These are phyloP conservation scores for Andinoacara biseriatus DNA, from an alignment of 2,113 vertebrate species.

Conservation along the genomic window DNA sequence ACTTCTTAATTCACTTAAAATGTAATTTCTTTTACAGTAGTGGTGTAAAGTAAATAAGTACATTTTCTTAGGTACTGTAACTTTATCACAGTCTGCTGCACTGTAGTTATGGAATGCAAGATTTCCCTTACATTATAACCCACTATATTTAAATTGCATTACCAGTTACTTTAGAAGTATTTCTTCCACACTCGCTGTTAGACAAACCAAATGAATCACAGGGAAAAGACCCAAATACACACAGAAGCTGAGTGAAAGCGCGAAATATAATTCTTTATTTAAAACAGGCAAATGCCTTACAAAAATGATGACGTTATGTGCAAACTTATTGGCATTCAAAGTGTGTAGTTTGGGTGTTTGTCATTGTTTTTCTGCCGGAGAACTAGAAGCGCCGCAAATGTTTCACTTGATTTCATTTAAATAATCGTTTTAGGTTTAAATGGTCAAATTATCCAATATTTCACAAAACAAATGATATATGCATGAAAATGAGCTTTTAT, in stretches of 20 bases:
- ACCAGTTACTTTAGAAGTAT: background rate
- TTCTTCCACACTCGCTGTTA: background rate
- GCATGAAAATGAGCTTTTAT: background rate
- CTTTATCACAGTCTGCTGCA: too few species aligned
- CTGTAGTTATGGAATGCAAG: background rate
- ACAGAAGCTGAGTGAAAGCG: background rate
- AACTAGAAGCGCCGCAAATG: background rate
- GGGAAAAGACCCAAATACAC: background rate
- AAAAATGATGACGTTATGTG: background rate
- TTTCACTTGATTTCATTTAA: too few species aligned
- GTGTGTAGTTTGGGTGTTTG: background rate
- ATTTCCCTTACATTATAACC: background rate
- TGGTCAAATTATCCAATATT: background rate
- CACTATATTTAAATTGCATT: background rate
- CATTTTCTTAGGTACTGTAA: too few species aligned
- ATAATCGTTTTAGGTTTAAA: background rate
- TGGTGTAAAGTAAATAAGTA: fast-evolving
- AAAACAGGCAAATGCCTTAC: background rate
- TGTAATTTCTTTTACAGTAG: background rate
- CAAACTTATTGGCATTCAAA: background rate
- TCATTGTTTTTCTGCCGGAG: too few species aligned
- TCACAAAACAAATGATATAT: background rate
- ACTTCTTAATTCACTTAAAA: too few species aligned
- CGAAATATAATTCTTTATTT: background rate
- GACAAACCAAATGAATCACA: background rate